phyloP scores from a whole-genome alignment of 1,140 invertebrate species.

The Amyelois transitella region DNA sequence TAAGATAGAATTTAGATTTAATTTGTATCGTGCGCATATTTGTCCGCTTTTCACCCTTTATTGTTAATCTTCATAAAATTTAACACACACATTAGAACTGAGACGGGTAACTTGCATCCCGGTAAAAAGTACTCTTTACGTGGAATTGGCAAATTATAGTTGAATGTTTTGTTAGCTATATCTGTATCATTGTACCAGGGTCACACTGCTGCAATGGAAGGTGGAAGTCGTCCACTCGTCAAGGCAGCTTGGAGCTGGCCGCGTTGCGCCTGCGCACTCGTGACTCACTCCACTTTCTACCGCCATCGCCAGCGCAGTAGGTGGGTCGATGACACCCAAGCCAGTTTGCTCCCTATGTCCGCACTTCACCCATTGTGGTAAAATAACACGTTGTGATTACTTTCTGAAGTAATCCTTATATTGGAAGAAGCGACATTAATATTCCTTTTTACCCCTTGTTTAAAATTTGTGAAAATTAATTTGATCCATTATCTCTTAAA shows the following conservation, averaged over 20 bases:
- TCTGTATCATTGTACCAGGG: background rate
- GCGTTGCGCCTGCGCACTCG: constrained; percentile 9
- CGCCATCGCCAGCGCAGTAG: constrained; percentile 7
- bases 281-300: constrained; percentile 50
- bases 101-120: too few species aligned
- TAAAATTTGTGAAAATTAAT: too few species aligned
- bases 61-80: too few species aligned
- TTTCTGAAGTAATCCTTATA: background rate
- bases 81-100: too few species aligned
- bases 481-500: too few species aligned
- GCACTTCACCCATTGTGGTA: constrained; percentile 17
- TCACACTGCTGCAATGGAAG: background rate
- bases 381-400: background rate
- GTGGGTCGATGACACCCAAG: constrained; percentile 38
- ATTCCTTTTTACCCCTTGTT: too few species aligned
- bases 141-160: background rate
- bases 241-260: constrained; percentile 35
- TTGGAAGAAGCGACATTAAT: too few species aligned
- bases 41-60: too few species aligned
- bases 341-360: constrained; percentile 20
- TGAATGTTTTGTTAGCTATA: background rate
- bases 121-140: background rate
- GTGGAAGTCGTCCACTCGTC: constrained; percentile 15
- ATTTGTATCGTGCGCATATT: too few species aligned
- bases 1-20: too few species aligned